Evolutionary conservation across 1,140 invertebrate genomes (phyloP).

Genomic region (Coenobita brevimanus): DNA sequence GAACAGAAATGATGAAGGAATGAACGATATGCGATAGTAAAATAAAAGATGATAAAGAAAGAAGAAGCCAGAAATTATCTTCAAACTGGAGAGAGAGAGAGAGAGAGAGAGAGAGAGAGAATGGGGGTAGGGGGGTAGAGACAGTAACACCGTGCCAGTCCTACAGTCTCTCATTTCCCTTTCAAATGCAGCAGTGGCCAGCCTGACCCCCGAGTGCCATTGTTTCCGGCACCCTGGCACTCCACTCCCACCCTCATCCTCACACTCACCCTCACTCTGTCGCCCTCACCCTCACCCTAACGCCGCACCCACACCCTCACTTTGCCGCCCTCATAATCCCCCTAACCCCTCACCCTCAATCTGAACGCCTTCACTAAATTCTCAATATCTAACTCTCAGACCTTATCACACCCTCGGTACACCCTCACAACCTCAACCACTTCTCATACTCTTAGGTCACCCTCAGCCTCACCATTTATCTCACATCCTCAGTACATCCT

Average conservation of each 20-base stretch:
- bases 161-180: constrained; percentile 45
- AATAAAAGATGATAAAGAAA: background rate
- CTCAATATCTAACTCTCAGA: too few relatives aligned
- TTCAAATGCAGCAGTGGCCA: constrained; percentile 49
- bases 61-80: background rate
- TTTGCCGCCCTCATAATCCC: background rate
- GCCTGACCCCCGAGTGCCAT: constrained; percentile 43
- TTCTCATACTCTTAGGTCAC: too few relatives aligned
- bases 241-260: background rate
- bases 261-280: constrained; percentile 14
- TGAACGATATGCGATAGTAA: too few relatives aligned
- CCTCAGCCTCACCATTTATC: too few relatives aligned
- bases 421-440: too few relatives aligned
- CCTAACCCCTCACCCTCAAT: too few relatives aligned
- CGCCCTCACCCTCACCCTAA: background rate
- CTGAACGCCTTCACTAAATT: too few relatives aligned
- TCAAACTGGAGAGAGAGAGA: background rate
- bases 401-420: too few relatives aligned
- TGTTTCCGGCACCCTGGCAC: constrained; percentile 22
- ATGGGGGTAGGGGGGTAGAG: background rate
- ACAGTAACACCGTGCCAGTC: background rate
- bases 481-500: too few relatives aligned
- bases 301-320: background rate
- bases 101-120: background rate
- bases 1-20: too few relatives aligned